Conservation (phyloP, 2,113 vertebrate genomes). For the Scolopax mira region DNA sequence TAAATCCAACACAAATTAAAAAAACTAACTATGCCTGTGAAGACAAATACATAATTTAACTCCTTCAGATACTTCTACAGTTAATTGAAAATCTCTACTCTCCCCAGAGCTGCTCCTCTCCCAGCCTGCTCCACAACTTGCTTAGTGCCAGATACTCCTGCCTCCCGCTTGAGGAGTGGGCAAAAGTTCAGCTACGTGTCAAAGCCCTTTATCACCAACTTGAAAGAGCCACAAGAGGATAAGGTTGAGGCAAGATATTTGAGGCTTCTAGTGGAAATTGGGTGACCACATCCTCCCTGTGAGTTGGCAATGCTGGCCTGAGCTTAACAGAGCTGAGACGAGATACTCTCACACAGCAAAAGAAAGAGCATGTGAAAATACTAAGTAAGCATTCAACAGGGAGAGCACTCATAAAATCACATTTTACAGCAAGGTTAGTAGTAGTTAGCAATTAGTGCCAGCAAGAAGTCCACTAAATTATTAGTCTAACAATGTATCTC, state of each 20-base stretch:
- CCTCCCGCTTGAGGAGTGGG: background rate
- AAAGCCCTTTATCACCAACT: background rate
- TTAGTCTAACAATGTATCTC: accelerated
- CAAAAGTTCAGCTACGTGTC: background rate
- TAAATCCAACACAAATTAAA: background rate
- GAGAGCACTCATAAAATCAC: accelerated
- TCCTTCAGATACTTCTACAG: background rate
- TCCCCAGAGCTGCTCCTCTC: background rate
- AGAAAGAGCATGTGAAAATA: background rate
- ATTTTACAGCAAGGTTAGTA: background rate
- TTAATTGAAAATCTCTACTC: background rate
- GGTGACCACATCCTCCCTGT: background rate
- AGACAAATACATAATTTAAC: background rate
- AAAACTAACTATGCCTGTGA: background rate
- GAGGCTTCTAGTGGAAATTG: background rate
- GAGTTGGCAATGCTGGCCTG: background rate
- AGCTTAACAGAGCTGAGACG: background rate
- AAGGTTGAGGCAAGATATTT: background rate
- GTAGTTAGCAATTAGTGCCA: too few species aligned
- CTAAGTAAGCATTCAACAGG: background rate
- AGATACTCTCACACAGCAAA: background rate
- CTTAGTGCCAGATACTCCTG: background rate
- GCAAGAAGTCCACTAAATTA: background rate
- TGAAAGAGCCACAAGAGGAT: background rate
- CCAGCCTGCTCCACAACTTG: background rate